Evolutionary conservation across 2,113 vertebrate genomes (phyloP).

Genomic region (Megaptera novaeangliae): DNA sequence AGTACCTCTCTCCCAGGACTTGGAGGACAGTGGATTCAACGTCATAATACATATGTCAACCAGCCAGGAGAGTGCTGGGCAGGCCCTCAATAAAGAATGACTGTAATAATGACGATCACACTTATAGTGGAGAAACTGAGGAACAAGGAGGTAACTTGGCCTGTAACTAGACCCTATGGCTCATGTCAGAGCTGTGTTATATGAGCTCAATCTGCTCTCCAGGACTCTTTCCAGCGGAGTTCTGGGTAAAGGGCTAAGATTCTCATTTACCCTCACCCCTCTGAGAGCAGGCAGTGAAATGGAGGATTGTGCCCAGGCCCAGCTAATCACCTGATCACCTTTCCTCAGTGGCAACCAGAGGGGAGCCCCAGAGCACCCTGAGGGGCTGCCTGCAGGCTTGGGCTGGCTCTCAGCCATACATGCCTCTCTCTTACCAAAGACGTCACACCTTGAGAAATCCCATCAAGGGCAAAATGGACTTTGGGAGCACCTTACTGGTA

Average conservation of each 20-base stretch:
- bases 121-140: background rate
- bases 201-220: background rate
- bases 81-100: background rate
- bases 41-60: background rate
- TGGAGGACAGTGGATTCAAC: background rate
- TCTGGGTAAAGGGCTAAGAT: background rate
- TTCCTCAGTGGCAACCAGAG: background rate
- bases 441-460: background rate
- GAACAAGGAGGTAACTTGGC: background rate
- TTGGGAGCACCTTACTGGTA: background rate
- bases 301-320: background rate
- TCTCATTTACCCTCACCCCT: background rate
- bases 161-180: background rate
- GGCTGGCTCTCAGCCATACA: background rate
- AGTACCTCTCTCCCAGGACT: background rate
- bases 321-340: background rate
- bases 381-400: background rate
- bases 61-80: background rate
- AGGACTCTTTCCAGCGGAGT: background rate
- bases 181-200: background rate
- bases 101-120: background rate
- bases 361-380: background rate
- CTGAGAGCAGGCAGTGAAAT: background rate
- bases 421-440: background rate
- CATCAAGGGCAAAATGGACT: background rate